Evolutionary conservation across 2,113 vertebrate species (phyloP).

Genomic region (Columbina picui): DNA sequence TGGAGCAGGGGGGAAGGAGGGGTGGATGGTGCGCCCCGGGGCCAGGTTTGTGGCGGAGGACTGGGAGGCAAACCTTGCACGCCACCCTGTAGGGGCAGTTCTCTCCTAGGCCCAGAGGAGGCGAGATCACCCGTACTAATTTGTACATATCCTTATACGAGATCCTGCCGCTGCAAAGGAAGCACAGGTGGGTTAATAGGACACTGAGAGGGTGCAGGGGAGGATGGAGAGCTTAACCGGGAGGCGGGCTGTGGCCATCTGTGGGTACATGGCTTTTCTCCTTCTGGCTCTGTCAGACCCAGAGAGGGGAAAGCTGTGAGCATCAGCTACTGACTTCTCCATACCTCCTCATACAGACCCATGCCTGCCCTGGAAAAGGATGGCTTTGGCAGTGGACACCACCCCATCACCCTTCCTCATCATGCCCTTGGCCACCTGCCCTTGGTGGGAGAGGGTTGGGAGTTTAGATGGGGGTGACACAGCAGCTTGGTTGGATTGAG

Average conservation of each 20-base stretch:
- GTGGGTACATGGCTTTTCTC: neutral
- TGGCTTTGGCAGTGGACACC: neutral
- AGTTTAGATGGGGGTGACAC: neutral
- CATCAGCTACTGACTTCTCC: neutral
- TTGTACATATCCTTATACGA: conserved; percentile 99
- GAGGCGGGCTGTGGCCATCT: neutral
- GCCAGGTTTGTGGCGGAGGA: conserved; percentile 77
- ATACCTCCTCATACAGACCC: neutral
- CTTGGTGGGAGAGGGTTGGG: neutral
- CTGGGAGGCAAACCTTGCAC: conserved; percentile 97
- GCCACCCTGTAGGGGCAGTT: conserved; percentile 99
- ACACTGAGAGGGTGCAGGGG: conserved; percentile 66
- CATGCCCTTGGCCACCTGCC: rapidly evolving
- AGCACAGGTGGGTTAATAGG: conserved; percentile 88
- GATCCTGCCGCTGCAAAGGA: conserved; percentile 97
- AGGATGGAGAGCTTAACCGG: conserved; percentile 38
- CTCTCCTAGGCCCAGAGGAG: conserved; percentile 99
- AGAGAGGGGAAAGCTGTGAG: neutral
- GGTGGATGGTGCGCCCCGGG: conserved; percentile 72
- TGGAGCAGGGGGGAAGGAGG: conserved; percentile 68
- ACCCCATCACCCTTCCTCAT: neutral
- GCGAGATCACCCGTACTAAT: conserved; percentile 99
- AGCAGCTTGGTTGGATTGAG: neutral
- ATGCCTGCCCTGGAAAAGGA: neutral
- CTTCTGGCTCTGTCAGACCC: neutral